Conservation (phyloP, 2,113 vertebrate genomes). For the Macroglossus sobrinus region DNA sequence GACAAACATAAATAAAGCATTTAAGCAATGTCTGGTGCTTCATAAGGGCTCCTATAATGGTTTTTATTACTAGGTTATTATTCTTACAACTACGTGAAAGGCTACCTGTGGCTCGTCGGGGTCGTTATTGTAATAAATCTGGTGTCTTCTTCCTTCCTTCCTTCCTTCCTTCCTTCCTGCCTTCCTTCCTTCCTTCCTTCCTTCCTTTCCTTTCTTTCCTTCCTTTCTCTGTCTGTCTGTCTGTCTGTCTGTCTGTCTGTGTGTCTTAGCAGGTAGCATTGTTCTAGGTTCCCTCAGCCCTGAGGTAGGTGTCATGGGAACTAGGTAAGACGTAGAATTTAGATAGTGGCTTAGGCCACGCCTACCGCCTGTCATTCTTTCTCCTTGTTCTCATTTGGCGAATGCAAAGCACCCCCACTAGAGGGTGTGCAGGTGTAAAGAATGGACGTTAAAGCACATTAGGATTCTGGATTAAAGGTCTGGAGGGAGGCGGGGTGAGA, state of each 20-base stretch:
- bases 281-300: background rate
- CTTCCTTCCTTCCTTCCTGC: too few species aligned
- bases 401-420: slow-evolving; percentile 46
- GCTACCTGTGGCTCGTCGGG: background rate
- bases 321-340: background rate
- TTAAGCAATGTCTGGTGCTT: background rate
- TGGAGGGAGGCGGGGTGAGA: background rate
- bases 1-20: background rate
- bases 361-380: background rate
- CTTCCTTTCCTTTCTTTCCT: background rate
- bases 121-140: background rate
- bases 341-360: background rate
- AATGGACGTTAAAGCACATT: background rate
- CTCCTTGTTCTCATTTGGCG: background rate
- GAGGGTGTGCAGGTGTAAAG: slow-evolving; percentile 51
- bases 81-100: background rate
- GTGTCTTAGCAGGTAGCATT: background rate
- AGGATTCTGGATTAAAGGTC: background rate
- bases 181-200: background rate
- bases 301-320: background rate
- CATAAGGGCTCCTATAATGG: background rate
- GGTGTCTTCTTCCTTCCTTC: background rate
- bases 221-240: too few species aligned
- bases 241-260: background rate
- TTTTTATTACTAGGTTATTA: background rate